Conservation (phyloP, 37 sponge, comb jelly and placozoan genomes). For the Ianthella basta region DNA sequence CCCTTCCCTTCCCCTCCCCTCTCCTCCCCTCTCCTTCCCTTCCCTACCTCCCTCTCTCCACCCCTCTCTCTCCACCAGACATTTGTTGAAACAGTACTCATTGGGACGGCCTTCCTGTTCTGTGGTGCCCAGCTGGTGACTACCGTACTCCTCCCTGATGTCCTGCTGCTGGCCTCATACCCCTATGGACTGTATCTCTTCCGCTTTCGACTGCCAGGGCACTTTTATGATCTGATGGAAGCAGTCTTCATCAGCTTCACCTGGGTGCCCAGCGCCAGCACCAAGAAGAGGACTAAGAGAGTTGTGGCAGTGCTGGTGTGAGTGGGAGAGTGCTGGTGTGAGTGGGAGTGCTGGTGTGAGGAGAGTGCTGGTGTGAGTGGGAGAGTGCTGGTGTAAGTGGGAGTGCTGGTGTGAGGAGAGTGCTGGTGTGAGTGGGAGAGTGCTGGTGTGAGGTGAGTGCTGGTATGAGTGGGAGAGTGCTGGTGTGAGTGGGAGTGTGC, state of each 20-base stretch:
- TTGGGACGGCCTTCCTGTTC: too few species aligned
- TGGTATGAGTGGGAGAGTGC: too few species aligned
- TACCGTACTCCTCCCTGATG: conserved; percentile 59
- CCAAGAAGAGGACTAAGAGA: neutral
- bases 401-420: too few species aligned
- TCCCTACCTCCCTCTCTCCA: neutral
- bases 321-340: too few species aligned
- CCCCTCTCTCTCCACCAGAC: too few species aligned
- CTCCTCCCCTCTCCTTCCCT: neutral
- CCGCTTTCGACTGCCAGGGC: conserved; percentile 1
- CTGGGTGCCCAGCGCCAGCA: neutral
- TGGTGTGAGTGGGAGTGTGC: too few species aligned
- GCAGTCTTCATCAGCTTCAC: conserved; percentile 5
- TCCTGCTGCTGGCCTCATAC: conserved; percentile 63
- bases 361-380: too few species aligned
- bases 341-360: too few species aligned
- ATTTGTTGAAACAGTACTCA: too few species aligned
- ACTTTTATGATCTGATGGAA: conserved; percentile 11
- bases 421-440: too few species aligned
- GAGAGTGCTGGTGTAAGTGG: too few species aligned
- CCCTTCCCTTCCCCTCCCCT: neutral
- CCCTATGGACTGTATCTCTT: conserved; percentile 78
- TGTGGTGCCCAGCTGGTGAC: conserved; percentile 31
- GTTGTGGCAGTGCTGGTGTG: neutral
- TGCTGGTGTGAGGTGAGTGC: too few species aligned